Evolutionary conservation across 2,888 invertebrate genomes (phyloP), one percentile per base, ranked within the genome.

Genomic region (Aspidapion aeneum): DNA sequence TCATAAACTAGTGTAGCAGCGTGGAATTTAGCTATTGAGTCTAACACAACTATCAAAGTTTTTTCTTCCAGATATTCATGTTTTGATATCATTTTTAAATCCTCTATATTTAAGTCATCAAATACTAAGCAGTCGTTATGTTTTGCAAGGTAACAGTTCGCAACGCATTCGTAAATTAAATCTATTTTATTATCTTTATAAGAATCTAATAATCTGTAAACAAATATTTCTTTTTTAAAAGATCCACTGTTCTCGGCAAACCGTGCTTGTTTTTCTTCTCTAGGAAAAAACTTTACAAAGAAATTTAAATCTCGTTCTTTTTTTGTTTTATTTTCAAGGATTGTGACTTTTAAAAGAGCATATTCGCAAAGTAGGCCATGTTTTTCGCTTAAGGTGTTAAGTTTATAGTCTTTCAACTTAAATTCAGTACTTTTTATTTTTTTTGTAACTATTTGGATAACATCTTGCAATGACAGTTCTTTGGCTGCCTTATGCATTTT

Each of bases 1-100:
- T 75, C 75, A 56, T 68, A 74, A 1, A 83, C 76, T 50, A 84
- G 65, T 61, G 74, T 74, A 55, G 73, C 70, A 5, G 79, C 78
- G 64, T 81, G 81, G 2, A 79, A 65, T 64, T 75, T 74, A 0
- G 80, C 78, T 56, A 80, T 64, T 17, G 71, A 63, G 66, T 74
- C 68, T 35, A 79, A 58, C 5, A 76, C 73, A 2, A 75, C 60
- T 58, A 72, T 57, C 5, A 79, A 63, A 35, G 71, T 70, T 1
- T 77, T 71, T 21, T 73, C 72, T 62, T 74, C 73, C 18, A 78
- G 71, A 22, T 66, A 62, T 1, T 67, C 61, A 55, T 70, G 67
- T 63, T 75, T 75, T 59, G 73, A 65, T 2, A 72, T 63, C 9
- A 62, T 61, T 63, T 66, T 59, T 64, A 72, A 83, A 7, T 76